Percentiles rank a stretch among this genome's conserved stretches.
Conservation (phyloP, 2,113 vertebrate species). For the Oryzias woworae region DNA sequence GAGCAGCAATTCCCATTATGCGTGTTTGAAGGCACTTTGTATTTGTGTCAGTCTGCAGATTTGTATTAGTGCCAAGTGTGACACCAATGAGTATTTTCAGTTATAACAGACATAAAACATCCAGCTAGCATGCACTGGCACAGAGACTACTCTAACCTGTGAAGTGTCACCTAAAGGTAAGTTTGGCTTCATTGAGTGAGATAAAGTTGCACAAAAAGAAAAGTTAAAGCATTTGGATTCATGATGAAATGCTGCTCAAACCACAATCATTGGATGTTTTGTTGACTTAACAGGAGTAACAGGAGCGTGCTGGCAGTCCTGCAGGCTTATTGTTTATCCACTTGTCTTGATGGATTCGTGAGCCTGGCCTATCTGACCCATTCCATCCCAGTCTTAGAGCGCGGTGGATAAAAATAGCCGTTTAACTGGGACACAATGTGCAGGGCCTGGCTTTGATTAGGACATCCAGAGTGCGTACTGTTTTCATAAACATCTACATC, state of each 20-base stretch:
- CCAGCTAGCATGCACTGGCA: too few species aligned
- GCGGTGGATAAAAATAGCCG: constrained; percentile 67
- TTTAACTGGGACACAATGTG: constrained; percentile 72
- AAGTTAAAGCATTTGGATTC: constrained; percentile 2
- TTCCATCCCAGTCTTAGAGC: constrained; percentile 55
- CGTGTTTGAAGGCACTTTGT: too few species aligned
- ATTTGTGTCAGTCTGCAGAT: too few species aligned
- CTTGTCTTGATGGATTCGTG: constrained; percentile 60
- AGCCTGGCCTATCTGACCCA: constrained; percentile 63
- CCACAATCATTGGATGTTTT: constrained; percentile 5
- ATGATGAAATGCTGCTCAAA: neutral
- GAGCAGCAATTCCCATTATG: too few species aligned
- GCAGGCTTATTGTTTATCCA: constrained; percentile 47
- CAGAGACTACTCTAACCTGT: too few species aligned
- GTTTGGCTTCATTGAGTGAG: neutral
- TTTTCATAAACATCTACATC: constrained; percentile 56
- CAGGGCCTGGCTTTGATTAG: constrained; percentile 70
- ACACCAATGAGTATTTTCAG: too few species aligned
- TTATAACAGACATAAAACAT: too few species aligned
- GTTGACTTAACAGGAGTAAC: constrained; percentile 11
- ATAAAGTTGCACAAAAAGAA: constrained; percentile 1
- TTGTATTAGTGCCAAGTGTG: too few species aligned
- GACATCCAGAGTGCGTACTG: constrained; percentile 34
- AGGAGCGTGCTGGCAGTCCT: constrained; percentile 2
- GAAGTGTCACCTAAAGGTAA: too few species aligned